phyloP scores from a whole-genome alignment of 1,140 invertebrate genomes.

The Drosophila ambigua region DNA sequence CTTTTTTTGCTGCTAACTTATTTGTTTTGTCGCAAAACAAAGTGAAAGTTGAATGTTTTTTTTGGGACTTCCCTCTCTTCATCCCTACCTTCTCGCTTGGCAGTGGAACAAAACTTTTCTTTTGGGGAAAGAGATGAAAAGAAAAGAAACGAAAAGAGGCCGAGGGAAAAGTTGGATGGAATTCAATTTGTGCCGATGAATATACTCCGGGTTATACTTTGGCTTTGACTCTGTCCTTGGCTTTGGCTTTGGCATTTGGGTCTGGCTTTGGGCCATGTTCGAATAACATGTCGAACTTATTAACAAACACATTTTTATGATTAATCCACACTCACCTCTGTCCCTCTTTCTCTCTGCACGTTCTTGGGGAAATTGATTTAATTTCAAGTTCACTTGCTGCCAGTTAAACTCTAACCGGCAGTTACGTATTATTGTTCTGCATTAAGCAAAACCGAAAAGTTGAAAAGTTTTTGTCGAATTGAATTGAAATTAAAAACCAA shows the following conservation, averaged over 20 bases:
- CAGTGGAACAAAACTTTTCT: slow-evolving; percentile 55
- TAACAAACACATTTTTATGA: slow-evolving; percentile 44
- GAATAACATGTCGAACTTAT: slow-evolving; percentile 65
- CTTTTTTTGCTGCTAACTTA: slow-evolving; percentile 44
- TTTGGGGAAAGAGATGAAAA: slow-evolving; percentile 28
- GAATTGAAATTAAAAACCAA: slow-evolving; percentile 55
- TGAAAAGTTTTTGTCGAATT: slow-evolving; percentile 28
- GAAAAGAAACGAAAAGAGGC: slow-evolving; percentile 26
- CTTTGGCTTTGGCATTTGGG: too few relatives aligned
- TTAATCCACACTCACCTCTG: slow-evolving; percentile 29
- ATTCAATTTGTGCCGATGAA: slow-evolving; percentile 72
- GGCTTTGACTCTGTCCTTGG: neutral
- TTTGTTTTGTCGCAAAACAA: slow-evolving; percentile 59
- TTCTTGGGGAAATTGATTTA: slow-evolving; percentile 55
- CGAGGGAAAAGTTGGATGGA: slow-evolving; percentile 62
- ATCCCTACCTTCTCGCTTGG: neutral
- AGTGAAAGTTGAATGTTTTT: slow-evolving; percentile 64
- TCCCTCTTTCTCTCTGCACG: slow-evolving; percentile 21
- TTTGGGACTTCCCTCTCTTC: slow-evolving; percentile 28
- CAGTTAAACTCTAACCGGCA: slow-evolving; percentile 61
- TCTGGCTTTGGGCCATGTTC: neutral
- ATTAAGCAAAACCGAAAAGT: slow-evolving; percentile 7
- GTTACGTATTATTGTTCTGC: slow-evolving; percentile 39
- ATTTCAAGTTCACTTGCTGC: slow-evolving; percentile 57
- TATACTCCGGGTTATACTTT: slow-evolving; percentile 40